Evolutionary conservation across 2,797 vertebrate species (phyloP).

Genomic region (Cyprinodon diabolis): DNA sequence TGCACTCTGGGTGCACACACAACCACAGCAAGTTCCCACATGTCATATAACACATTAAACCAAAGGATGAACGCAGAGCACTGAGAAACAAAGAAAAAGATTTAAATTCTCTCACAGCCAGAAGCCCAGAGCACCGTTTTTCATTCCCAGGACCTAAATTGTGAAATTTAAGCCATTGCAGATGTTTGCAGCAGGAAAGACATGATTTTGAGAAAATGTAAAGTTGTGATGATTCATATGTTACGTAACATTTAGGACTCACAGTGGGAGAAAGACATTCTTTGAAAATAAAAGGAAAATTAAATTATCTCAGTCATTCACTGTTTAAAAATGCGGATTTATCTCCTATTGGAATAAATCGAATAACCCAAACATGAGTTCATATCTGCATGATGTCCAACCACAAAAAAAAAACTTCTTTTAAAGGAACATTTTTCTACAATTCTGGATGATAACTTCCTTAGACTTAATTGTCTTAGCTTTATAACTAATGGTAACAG

Average conservation of each 20-base stretch:
- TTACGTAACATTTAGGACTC: not conserved
- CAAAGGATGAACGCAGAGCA: not conserved
- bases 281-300: not conserved
- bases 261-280: not conserved
- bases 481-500: no score
- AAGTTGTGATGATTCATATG: not conserved
- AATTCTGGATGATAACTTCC: no score
- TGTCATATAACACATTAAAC: conserved; percentile 22
- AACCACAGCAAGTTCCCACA: conserved; percentile 6
- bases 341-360: not conserved
- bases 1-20: conserved; percentile 23
- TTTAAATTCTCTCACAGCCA: conserved; percentile 4
- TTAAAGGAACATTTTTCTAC: no score
- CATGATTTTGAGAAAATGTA: not conserved
- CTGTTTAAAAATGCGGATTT: not conserved
- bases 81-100: not conserved
- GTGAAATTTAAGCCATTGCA: not conserved
- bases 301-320: not conserved
- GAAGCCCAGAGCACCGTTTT: not conserved
- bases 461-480: no score
- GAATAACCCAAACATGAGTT: no score
- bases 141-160: not conserved
- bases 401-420: no score
- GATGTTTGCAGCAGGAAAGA: not conserved
- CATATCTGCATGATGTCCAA: no score